phyloP scores from a whole-genome alignment of 1,140 invertebrate species.

The Apis cerana region DNA sequence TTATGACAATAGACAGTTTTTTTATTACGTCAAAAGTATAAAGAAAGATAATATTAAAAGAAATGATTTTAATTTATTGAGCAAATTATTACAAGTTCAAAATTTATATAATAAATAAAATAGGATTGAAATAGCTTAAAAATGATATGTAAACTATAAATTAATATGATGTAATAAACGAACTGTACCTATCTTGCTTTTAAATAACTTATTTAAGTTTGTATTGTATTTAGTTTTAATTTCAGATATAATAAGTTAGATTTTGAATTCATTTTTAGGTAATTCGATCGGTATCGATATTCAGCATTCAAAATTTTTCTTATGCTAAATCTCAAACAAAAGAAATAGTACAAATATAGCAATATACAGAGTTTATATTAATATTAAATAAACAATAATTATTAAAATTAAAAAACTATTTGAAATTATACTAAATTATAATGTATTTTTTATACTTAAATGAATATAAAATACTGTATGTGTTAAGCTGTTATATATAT shows the following conservation, averaged over 20 bases:
- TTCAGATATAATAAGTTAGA: neutral
- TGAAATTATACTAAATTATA: slow-evolving; percentile 31
- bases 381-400: slow-evolving; percentile 29
- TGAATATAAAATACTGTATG: slow-evolving; percentile 5
- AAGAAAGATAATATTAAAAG: neutral
- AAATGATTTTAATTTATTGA: slow-evolving; percentile 1
- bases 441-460: slow-evolving; percentile 12
- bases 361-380: slow-evolving; percentile 39
- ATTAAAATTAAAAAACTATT: slow-evolving; percentile 9
- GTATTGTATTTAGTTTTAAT: slow-evolving; percentile 7
- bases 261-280: neutral
- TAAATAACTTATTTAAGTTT: slow-evolving; percentile 26
- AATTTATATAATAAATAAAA: neutral
- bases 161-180: slow-evolving; percentile 28
- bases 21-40: slow-evolving; percentile 9
- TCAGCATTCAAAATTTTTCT: neutral
- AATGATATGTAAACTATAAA: neutral
- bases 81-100: neutral
- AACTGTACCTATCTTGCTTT: slow-evolving; percentile 1
- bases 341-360: slow-evolving; percentile 48
- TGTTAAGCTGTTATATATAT: slow-evolving; percentile 20
- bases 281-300: slow-evolving; percentile 49
- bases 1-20: slow-evolving; percentile 25
- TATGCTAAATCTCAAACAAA: slow-evolving; percentile 7
- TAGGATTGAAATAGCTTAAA: neutral